Evolutionary conservation across 2,113 vertebrate genomes (phyloP), one percentile per base, ranked within the genome.

Genomic region (Esox niger): DNA sequence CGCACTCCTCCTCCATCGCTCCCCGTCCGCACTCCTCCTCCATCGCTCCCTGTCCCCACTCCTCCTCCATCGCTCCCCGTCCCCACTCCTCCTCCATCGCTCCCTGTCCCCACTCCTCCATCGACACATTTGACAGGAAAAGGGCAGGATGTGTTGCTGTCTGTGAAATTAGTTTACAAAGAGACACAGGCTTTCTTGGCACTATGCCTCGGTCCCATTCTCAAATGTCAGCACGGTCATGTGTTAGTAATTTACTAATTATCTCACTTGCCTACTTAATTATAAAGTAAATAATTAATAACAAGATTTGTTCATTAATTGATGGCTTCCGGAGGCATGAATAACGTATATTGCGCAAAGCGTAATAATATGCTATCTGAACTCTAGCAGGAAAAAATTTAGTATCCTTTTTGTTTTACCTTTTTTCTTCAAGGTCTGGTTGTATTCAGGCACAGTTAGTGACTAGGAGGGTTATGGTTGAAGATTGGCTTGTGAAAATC

Each of bases 201-300:
- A 30, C 2, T 26, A 33, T 61, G 8, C 11, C 31, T 61, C 30
- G 30, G 66, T 78, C 65, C 74, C 74, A 76, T 70, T 70, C 31
- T 27, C 33, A 75, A 81, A 64, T 78, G 71, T 74, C 75, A 81
- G 61, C 71, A 76, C 21, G 54, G 33, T 54, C 33, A 62, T 29
- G 62, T 64, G 62, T 64, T 64, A 62, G 59, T 79, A 75, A 75
- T 81, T 79, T 74, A 59, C 47, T 66, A 73, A 80, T 76, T 73
- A 74, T 58, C 29, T 65, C 47, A n/a, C 35, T 33, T 43, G 71
- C 76, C 65, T 84, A 43, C 63, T 77, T 74, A 82, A 82, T 79
- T 76, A 75, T 62, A 20, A 83, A 78, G 69, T 62, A 72, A 26
- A 61, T 54, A 78, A 77, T 78, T 73, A 69, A 84, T 79, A 82